Percentiles rank a stretch among this genome's conserved stretches.
Conservation (phyloP, 2,797 vertebrate genomes). For the Gymnodraco acuticeps region DNA sequence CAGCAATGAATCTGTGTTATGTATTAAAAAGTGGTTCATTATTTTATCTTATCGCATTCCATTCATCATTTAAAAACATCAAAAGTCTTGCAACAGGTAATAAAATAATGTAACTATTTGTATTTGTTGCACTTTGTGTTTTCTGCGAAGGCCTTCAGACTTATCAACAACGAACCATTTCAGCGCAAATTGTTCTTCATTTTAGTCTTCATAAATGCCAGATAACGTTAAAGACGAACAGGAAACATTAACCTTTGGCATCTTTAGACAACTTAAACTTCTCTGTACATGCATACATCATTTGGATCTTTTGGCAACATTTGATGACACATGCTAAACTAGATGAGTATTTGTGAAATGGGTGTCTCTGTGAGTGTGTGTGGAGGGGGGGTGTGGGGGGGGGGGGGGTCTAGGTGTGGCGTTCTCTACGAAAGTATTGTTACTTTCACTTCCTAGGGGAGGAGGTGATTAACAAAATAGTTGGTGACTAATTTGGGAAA, state of each 20-base stretch:
- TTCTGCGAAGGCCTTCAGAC: neutral
- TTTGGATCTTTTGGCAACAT: conserved; percentile 9
- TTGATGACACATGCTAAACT: conserved; percentile 25
- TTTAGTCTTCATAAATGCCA: neutral
- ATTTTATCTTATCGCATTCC: conserved; percentile 16
- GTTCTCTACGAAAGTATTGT: conserved; percentile 41
- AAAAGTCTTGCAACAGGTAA: neutral
- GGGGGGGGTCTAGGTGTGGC: conserved; percentile 40
- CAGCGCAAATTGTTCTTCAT: neutral
- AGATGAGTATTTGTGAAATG: neutral
- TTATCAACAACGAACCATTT: neutral
- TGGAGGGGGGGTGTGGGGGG: too few relatives aligned
- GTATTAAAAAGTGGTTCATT: conserved; percentile 19
- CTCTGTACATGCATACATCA: neutral
- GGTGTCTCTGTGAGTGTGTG: neutral
- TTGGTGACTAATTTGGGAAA: conserved; percentile 80
- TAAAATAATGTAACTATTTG: conserved; percentile 1
- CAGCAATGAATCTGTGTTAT: conserved; percentile 25
- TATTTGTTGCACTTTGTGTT: conserved; percentile 18
- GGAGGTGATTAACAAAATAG: conserved; percentile 71
- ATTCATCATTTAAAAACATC: conserved; percentile 13
- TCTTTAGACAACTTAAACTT: neutral
- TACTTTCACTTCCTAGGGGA: conserved; percentile 76
- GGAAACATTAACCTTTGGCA: neutral
- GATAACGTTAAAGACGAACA: neutral